phyloP scores from a whole-genome alignment of 2,113 vertebrate species.

The Ailurus styani region DNA sequence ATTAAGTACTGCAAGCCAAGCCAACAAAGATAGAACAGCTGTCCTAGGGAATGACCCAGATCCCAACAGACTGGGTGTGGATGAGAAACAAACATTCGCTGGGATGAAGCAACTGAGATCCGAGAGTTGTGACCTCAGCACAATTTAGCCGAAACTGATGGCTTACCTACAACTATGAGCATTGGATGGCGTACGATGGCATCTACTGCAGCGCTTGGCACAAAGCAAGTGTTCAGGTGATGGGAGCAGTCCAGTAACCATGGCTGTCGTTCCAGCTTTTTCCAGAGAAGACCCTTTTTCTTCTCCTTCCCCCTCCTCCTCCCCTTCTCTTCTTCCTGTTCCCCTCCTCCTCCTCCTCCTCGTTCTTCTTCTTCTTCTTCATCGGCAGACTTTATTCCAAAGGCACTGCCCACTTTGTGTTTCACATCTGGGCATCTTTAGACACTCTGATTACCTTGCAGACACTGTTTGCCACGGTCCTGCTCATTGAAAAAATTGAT shows the following conservation, averaged over 20 bases:
- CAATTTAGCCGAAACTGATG: not conserved
- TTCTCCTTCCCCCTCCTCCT: not conserved
- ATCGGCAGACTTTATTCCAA: not conserved
- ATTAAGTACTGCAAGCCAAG: not conserved
- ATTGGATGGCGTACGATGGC: not conserved
- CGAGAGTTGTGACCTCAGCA: not conserved
- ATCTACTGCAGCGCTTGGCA: not conserved
- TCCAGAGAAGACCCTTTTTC: not conserved
- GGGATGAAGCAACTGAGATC: not conserved
- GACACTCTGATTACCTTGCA: not conserved
- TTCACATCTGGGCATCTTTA: not conserved
- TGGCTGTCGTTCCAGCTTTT: not conserved
- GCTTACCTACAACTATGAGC: not conserved
- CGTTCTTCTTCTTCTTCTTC: no score
- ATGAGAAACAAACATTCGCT: not conserved
- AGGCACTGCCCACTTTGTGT: not conserved
- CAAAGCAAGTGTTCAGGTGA: not conserved
- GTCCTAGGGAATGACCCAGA: not conserved
- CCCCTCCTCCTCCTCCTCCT: not conserved
- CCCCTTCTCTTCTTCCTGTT: accelerated
- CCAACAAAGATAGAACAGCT: not conserved
- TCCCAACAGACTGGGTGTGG: not conserved
- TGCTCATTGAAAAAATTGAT: not conserved
- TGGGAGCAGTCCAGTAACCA: not conserved
- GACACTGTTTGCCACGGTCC: not conserved